Evolutionary conservation across 2,113 vertebrate genomes (phyloP).

Genomic region (Callionymus lyra): DNA sequence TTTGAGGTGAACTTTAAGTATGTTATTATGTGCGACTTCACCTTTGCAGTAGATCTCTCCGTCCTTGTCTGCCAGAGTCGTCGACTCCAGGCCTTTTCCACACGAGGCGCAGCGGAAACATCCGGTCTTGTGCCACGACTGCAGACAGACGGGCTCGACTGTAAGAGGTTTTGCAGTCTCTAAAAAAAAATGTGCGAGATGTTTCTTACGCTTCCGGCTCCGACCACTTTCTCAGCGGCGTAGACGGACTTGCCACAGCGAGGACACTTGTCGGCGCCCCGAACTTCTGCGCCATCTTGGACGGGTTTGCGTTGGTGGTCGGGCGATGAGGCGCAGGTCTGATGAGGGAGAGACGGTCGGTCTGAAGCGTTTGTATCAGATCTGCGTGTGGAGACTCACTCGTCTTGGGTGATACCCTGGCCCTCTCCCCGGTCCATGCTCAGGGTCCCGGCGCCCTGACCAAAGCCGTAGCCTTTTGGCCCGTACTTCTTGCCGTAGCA

Average conservation of each 20-base stretch:
- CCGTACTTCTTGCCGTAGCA: conserved; percentile 91
- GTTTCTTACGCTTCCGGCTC: conserved; percentile 80
- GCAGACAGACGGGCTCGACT: conserved; percentile 4
- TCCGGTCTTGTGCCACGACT: conserved; percentile 86
- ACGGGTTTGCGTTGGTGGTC: conserved; percentile 76
- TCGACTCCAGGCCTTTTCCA: conserved; percentile 88
- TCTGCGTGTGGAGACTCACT: conserved; percentile 63
- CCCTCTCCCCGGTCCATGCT: conserved; percentile 84
- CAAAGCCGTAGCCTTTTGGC: conserved; percentile 90
- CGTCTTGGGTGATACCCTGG: conserved; percentile 76
- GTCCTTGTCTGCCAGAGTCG: conserved; percentile 86
- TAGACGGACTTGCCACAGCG: conserved; percentile 85
- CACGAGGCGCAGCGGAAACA: conserved; percentile 91
- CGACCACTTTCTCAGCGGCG: conserved; percentile 88
- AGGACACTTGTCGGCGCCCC: conserved; percentile 80
- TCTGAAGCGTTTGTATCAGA: background rate
- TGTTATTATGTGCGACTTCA: conserved; percentile 27
- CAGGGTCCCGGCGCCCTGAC: conserved; percentile 83
- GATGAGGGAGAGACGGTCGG: background rate
- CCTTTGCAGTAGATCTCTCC: conserved; percentile 97
- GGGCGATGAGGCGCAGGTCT: conserved; percentile 68
- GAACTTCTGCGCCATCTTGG: conserved; percentile 79
- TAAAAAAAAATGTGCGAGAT: background rate
- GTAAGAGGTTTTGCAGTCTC: background rate
- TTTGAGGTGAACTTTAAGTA: too few species aligned